phyloP scores from a whole-genome alignment of 2,797 vertebrate genomes.

The Typhlichthys subterraneus region DNA sequence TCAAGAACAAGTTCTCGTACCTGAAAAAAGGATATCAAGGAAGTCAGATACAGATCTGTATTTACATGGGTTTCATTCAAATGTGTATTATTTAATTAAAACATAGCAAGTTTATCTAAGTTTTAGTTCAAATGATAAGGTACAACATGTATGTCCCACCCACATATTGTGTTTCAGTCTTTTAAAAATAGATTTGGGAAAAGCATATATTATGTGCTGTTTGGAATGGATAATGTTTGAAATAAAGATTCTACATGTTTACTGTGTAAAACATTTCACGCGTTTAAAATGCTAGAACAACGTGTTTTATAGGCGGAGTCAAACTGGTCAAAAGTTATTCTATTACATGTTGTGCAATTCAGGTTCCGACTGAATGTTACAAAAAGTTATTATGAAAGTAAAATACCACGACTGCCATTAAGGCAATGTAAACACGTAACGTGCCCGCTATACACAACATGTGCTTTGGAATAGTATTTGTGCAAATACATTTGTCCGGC shows the following conservation, averaged over 20 bases:
- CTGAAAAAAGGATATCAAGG: constrained; percentile 58
- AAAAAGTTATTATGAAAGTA: constrained; percentile 57
- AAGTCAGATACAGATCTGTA: not conserved
- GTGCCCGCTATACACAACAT: constrained; percentile 11
- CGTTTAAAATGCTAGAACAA: constrained; percentile 44
- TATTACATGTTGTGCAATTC: constrained; percentile 58
- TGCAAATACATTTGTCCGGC: not conserved
- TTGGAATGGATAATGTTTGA: no score
- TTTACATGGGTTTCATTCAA: not conserved
- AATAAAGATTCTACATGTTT: not conserved
- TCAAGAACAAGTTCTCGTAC: constrained; percentile 92
- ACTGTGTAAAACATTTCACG: constrained; percentile 11
- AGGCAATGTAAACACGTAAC: constrained; percentile 35
- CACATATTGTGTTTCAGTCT: no score
- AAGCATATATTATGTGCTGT: no score
- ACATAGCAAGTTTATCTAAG: no score
- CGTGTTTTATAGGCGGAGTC: constrained; percentile 57
- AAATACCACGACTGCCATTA: constrained; percentile 39
- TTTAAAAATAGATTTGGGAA: no score
- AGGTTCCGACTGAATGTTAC: constrained; percentile 40
- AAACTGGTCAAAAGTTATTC: constrained; percentile 39
- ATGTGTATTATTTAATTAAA: not conserved
- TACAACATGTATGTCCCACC: no score
- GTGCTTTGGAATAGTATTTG: not conserved
- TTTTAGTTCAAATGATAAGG: no score